Evolutionary conservation across 2,888 invertebrate species (phyloP), one percentile per base, ranked within the genome.

Genomic region (Clanis bilineata): DNA sequence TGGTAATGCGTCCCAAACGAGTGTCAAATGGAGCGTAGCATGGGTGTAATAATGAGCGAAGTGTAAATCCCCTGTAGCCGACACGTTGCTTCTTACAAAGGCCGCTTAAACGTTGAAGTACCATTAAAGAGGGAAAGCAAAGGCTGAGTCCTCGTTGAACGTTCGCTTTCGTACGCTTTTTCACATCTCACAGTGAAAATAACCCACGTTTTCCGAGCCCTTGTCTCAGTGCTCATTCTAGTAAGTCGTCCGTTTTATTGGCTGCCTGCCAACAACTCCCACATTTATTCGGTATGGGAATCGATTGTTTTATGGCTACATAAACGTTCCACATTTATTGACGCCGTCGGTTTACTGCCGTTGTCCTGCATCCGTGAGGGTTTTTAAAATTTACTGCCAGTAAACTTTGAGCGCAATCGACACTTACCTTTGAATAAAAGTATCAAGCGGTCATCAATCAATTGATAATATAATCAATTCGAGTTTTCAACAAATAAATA

Each of bases 221-320:
- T 82, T 78, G 77, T 80, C 77, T 76, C 73, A 64, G 72, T 74
- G 69, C 73, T 77, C 77, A 69, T 72, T 76, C 69, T 74, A 68
- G 68, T 73, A 66, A 79, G 71, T 72, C 71, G 78, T 74, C 76
- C 79, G 73, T 81, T 80, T 86, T 79, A 85, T 86, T 90, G 91
- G 90, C 87, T 71, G 66, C 47, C 64, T 76, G 86, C 90, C 90
- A 90, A 83, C 65, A 76, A 80, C 78, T 85, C 79, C 76, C 70
- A 83, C 82, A 85, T 87, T 86, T 85, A 86, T 86, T 85, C 76
- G 76, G 78, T 80, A 81, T 80, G 74, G 72, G 72, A 81, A 87
- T 89, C 86, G 87, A 90, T 88, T 83, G 85, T 77, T 90, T 89
- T 86, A 90, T 82, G 79, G 79, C 76, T 71, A 71, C 78, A 79